Conservation (phyloP, 2,888 invertebrate species). For the Gortyna flavago region DNA sequence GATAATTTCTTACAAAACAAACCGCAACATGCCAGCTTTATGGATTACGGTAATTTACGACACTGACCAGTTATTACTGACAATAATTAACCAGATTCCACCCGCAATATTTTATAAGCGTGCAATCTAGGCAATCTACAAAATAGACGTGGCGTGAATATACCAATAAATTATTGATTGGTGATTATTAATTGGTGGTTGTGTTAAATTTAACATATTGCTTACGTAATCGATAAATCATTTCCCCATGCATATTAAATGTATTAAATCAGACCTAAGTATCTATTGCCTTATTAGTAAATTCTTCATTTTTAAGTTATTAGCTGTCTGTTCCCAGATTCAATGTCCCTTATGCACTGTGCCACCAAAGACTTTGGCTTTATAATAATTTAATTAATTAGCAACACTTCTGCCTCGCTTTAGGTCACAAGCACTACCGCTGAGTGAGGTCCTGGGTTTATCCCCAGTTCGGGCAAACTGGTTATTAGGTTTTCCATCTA, state of each 20-base stretch:
- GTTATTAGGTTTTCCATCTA: no score
- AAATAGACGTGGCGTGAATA: conserved; percentile 57
- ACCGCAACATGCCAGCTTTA: conserved; percentile 35
- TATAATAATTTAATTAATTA: no score
- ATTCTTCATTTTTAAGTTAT: neutral
- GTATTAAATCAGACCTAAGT: neutral
- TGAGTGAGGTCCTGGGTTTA: no score
- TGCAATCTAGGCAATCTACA: conserved; percentile 48
- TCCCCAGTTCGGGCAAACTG: no score
- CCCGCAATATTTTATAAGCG: conserved; percentile 37
- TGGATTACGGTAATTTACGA: conserved; percentile 43
- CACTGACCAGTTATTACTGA: conserved; percentile 30
- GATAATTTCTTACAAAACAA: conserved; percentile 43
- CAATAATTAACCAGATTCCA: conserved; percentile 49
- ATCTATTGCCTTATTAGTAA: neutral
- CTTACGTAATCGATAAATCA: conserved; percentile 34
- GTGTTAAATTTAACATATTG: conserved; percentile 16
- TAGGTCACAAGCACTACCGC: no score
- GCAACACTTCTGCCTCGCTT: no score
- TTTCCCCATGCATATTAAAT: conserved; percentile 13
- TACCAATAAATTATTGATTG: conserved; percentile 48
- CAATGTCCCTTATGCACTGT: neutral
- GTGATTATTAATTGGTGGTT: conserved; percentile 51
- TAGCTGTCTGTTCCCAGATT: neutral
- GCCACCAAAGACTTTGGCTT: neutral